These are phyloP conservation scores for Pachyseris speciosa DNA, from an alignment of 64 coral and sea anemone genomes.

Conservation along the genomic window DNA sequence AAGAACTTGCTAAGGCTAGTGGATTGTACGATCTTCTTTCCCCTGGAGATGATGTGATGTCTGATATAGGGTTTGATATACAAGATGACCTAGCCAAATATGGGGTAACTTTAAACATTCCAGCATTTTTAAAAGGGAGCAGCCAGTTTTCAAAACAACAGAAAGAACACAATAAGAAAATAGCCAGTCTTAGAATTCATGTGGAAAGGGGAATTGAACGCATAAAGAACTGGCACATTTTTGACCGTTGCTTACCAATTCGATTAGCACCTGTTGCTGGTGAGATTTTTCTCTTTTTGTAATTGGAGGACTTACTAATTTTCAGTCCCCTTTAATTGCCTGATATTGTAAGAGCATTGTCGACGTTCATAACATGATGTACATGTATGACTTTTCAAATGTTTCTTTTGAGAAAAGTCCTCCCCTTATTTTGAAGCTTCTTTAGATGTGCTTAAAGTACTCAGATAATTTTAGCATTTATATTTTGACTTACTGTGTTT, in stretches of 20 bases:
- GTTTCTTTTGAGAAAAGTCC: no score
- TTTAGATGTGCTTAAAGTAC: no score
- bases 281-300: no score
- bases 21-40: constrained; percentile 13
- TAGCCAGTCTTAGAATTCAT: constrained; percentile 62
- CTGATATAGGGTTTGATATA: constrained; percentile 31
- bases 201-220: constrained; percentile 64
- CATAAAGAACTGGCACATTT: constrained; percentile 70
- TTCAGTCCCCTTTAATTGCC: constrained; percentile 51
- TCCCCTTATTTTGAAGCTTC: no score
- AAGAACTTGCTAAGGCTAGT: constrained; percentile 52
- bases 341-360: no score
- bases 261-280: constrained; percentile 56
- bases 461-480: no score
- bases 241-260: constrained; percentile 38
- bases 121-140: constrained; percentile 34
- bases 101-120: constrained; percentile 22
- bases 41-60: constrained; percentile 28
- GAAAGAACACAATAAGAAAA: constrained; percentile 46
- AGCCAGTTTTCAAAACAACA: constrained; percentile 54
- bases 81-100: constrained; percentile 58
- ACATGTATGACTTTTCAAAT: no score
- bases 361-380: neutral
- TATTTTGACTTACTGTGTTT: no score
- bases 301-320: no score